A percentile compares a stretch with the other conserved stretches of the same genome.
These are phyloP conservation scores for Drosophila navojoa DNA, from an alignment of 1,140 invertebrate species.

Conservation along the genomic window DNA sequence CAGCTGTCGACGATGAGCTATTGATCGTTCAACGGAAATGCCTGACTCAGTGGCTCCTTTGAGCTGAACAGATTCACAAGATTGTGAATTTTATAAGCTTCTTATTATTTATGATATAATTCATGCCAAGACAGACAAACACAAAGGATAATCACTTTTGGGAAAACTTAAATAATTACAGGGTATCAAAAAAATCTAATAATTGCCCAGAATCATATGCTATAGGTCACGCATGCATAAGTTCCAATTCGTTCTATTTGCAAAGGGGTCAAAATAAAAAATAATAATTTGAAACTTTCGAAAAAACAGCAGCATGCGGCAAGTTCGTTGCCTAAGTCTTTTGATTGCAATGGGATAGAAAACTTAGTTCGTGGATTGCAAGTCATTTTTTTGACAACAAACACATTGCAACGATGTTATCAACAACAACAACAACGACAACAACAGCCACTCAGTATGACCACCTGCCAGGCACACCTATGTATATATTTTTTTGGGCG, in stretches of 20 bases:
- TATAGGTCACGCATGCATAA: not conserved
- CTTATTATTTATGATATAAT: no score
- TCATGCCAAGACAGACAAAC: no score
- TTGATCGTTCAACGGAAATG: constrained; percentile 58
- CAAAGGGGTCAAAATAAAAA: not conserved
- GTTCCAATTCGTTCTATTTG: not conserved
- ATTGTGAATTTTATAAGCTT: not conserved
- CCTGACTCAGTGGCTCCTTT: constrained; percentile 3
- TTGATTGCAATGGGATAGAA: constrained; percentile 67
- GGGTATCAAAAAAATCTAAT: no score
- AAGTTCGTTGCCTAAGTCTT: constrained; percentile 75
- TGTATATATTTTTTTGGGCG: constrained; percentile 54
- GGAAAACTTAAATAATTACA: no score
- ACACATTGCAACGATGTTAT: constrained; percentile 80
- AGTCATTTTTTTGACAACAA: constrained; percentile 75
- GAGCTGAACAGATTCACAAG: not conserved
- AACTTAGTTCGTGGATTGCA: constrained; percentile 68
- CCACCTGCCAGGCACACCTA: constrained; percentile 74
- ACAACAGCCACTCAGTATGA: constrained; percentile 32
- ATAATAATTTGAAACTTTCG: constrained; percentile 17
- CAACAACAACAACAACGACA: constrained; percentile 54
- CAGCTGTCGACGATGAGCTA: constrained; percentile 20
- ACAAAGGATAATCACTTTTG: not conserved
- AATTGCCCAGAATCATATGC: not conserved
- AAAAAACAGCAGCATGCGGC: constrained; percentile 21